Evolutionary conservation across 1,140 invertebrate genomes (phyloP).

Genomic region (Procambarus clarkii): DNA sequence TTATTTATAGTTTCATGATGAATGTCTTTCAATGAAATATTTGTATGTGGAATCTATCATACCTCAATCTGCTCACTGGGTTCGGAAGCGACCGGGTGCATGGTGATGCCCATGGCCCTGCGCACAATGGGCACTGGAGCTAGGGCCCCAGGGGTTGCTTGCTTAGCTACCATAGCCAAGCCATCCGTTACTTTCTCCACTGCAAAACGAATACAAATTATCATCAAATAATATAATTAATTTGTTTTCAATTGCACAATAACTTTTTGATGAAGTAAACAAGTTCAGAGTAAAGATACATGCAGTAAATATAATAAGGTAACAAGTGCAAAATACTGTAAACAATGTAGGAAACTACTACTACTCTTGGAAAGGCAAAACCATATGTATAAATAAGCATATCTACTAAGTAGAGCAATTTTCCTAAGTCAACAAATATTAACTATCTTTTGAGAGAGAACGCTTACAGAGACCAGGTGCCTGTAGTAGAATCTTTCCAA

Average conservation of each 20-base stretch:
- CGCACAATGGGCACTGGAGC: slow-evolving; percentile 84
- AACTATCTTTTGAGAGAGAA: too few species aligned
- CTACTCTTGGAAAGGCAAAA: too few species aligned
- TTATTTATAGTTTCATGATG: slow-evolving; percentile 14
- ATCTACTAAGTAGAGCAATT: too few species aligned
- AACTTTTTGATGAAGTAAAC: too few species aligned
- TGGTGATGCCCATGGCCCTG: slow-evolving; percentile 87
- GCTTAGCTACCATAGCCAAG: slow-evolving; percentile 86
- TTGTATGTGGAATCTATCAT: slow-evolving; percentile 31
- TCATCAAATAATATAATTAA: too few species aligned
- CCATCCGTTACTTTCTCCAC: slow-evolving; percentile 88
- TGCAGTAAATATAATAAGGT: background rate
- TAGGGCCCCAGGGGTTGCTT: slow-evolving; percentile 85
- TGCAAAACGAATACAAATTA: slow-evolving; percentile 69
- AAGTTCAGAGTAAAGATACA: background rate
- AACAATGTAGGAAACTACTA: too few species aligned
- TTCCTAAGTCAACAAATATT: too few species aligned
- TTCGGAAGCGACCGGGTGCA: slow-evolving; percentile 63
- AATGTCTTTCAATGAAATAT: slow-evolving; percentile 7
- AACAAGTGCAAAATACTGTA: too few species aligned
- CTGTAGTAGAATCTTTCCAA: too few species aligned
- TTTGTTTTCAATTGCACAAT: too few species aligned
- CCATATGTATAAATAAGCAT: too few species aligned
- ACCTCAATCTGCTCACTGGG: slow-evolving; percentile 64
- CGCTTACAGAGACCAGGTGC: too few species aligned